A percentile compares a stretch with the other conserved stretches of the same genome.
These are phyloP conservation scores for Hofmannophila pseudospretella DNA, from an alignment of 2,888 invertebrate genomes.

Conservation along the genomic window DNA sequence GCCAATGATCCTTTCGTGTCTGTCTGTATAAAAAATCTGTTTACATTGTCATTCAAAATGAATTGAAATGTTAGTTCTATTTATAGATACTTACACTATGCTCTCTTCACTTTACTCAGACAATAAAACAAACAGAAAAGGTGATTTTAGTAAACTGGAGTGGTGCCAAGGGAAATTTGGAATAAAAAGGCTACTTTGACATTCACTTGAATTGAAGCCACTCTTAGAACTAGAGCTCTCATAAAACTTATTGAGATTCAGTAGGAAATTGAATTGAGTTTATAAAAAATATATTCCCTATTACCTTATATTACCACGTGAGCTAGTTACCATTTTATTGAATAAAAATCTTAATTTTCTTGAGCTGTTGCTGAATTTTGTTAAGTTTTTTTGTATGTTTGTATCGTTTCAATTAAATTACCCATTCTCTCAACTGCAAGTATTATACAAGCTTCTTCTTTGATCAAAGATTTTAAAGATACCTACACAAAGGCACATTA, in stretches of 20 bases:
- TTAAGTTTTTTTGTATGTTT: no score
- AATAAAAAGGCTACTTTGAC: neutral
- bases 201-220: neutral
- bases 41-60: neutral
- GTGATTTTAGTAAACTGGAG: no score
- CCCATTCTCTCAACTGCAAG: neutral
- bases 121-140: neutral
- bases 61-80: neutral
- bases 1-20: slow-evolving; percentile 5
- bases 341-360: no score
- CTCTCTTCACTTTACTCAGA: neutral
- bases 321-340: no score
- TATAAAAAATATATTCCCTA: no score
- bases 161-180: no score
- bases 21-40: neutral
- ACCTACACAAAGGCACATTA: neutral
- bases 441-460: neutral
- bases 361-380: no score
- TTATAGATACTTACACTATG: neutral
- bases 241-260: neutral
- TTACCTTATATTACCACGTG: no score
- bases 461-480: neutral
- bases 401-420: no score
- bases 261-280: no score
- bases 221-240: neutral